Base-by-base conservation (phyloP, 2,113 vertebrate species). In the Arothron firmamentum region DNA sequence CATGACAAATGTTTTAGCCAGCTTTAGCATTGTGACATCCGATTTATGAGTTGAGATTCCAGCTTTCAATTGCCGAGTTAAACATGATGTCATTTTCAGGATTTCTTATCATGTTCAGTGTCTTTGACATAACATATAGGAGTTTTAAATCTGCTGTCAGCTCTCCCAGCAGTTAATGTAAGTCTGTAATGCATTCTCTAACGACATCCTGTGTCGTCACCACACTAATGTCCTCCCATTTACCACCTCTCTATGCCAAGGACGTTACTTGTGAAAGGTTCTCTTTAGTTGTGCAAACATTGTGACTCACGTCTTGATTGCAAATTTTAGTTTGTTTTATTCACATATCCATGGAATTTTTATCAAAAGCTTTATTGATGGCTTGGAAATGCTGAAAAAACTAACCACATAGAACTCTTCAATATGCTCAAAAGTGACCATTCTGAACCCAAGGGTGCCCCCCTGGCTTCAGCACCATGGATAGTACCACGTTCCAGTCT, bases 391-490 rank as follows among this genome's bases (percentile, higher is more conserved):
- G 13, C n/a, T 14, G 21, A 25, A 23, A 20, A 52, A 4, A 23
- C 20, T 15, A 6, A n/a, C 15, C 45, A 15, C 15, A 6, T n/a
- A n/a, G 15, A n/a, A n/a, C 47, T 19, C 17, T 12, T 17, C n/a
- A 5, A 18, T 17, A 7, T 47, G 34, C 34, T 11, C 34, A 38
- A 38, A 47, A 18, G 19, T 56, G 16, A 53, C 18, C 20, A 3
- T 5, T 38, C n/a, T 59, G 56, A 19, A 52, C 23, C 52, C 28
- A 53, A 55, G 57, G 41, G 20, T 77, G 49, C 38, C 48, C 56
- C 51, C 73, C 73, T 66, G 50, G 16, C 47, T 78, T 87, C 80
- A 85, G 85, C 62, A 87, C 85, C 80, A 83, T 34, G 78, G 85
- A 83, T 55, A 87, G 85, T 64, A 72, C 65, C 56, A 15, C 47